Evolutionary conservation across 2,113 vertebrate genomes (phyloP).

Genomic region (Dicrurus megarhynchus): DNA sequence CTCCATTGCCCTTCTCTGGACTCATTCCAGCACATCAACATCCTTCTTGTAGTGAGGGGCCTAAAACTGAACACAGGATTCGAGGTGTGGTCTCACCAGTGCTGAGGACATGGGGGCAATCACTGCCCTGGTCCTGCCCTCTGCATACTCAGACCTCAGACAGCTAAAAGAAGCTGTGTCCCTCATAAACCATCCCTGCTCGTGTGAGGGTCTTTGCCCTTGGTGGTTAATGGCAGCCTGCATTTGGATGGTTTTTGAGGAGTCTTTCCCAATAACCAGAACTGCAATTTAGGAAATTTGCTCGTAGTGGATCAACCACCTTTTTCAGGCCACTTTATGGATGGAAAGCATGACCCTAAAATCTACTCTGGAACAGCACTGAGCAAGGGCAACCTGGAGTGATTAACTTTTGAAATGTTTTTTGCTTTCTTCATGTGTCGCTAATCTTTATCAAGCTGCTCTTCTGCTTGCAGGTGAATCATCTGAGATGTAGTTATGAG

Average conservation of each 20-base stretch:
- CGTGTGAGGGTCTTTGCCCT: not conserved
- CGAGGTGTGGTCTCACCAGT: not conserved
- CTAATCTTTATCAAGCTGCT: not conserved
- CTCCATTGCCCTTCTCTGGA: not conserved
- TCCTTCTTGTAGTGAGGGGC: not conserved
- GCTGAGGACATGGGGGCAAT: not conserved
- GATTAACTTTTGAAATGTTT: not conserved
- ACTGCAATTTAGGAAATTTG: not conserved
- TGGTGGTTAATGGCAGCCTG: not conserved
- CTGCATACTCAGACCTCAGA: not conserved
- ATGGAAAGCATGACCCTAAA: not conserved
- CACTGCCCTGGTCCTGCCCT: not conserved
- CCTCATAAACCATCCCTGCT: not conserved
- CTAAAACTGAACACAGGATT: not conserved
- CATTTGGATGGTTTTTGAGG: not conserved
- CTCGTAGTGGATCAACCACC: rapidly evolving
- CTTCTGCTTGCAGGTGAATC: not conserved
- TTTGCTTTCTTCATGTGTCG: not conserved
- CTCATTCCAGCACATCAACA: not conserved
- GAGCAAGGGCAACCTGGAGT: not conserved
- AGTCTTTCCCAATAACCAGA: not conserved
- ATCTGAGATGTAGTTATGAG: not conserved
- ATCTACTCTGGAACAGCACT: not conserved
- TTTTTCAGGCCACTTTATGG: not conserved
- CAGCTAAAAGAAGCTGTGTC: not conserved